Conservation (phyloP, 2,888 invertebrate genomes). For the Ophioninae sp. region DNA sequence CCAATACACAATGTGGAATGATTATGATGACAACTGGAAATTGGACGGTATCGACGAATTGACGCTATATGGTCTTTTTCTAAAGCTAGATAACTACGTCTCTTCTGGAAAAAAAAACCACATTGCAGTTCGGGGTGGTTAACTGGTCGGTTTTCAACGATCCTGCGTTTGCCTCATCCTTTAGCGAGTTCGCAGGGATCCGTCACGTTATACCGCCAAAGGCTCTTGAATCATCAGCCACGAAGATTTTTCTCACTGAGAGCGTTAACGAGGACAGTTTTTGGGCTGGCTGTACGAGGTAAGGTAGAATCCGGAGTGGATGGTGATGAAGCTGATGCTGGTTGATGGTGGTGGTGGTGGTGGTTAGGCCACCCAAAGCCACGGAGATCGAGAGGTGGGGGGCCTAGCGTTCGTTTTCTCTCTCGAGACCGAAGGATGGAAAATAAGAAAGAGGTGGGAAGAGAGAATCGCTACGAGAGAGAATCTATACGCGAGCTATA, state of each 20-base stretch:
- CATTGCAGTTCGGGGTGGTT: neutral
- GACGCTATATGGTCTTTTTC: neutral
- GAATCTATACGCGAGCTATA: conserved; percentile 44
- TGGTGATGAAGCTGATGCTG: conserved; percentile 60
- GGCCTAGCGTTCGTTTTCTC: conserved; percentile 53
- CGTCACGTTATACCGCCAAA: neutral
- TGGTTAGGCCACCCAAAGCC: conserved; percentile 80
- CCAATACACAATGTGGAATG: too few species aligned
- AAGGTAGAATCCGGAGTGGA: conserved; percentile 50
- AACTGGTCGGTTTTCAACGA: neutral
- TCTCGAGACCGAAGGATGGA: conserved; percentile 47
- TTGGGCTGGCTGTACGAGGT: conserved; percentile 65
- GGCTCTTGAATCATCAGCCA: neutral
- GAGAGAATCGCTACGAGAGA: conserved; percentile 28
- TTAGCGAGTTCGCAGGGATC: neutral
- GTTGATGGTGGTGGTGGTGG: conserved; percentile 67
- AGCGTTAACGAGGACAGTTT: conserved; percentile 62
- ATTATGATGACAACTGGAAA: neutral
- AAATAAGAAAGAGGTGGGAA: conserved; percentile 55
- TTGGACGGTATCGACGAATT: neutral
- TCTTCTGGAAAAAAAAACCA: neutral
- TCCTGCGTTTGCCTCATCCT: neutral
- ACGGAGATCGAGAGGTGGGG: conserved; percentile 74
- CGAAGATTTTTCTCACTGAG: conserved; percentile 15
- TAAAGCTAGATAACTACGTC: neutral